Percentiles rank a stretch among this genome's conserved stretches.
These are phyloP conservation scores for Rhinophrynus dorsalis DNA, from an alignment of 2,797 vertebrate genomes.

Conservation along the genomic window DNA sequence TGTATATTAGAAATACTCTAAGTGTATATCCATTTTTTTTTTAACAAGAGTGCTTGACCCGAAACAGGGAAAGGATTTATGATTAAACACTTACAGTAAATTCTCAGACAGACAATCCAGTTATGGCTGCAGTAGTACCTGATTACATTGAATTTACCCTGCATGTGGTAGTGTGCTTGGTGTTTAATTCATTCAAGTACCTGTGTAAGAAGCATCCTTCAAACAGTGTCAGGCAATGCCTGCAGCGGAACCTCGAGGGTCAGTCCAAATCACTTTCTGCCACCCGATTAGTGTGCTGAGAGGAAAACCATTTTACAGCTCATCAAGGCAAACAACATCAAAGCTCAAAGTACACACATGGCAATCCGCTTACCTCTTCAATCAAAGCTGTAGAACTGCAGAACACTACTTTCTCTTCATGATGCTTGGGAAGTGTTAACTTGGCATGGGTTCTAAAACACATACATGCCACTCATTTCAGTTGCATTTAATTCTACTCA, in stretches of 20 bases:
- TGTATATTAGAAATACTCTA: too few relatives aligned
- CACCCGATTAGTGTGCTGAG: background rate
- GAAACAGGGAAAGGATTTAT: background rate
- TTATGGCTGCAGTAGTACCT: conserved; percentile 23
- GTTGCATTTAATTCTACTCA: too few relatives aligned
- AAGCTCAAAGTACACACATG: background rate
- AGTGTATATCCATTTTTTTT: too few relatives aligned
- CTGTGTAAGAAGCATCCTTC: conserved; percentile 36
- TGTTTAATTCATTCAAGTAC: conserved; percentile 29
- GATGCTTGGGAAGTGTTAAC: too few relatives aligned
- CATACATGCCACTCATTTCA: too few relatives aligned
- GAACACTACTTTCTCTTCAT: too few relatives aligned
- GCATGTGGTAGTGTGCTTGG: conserved; percentile 15
- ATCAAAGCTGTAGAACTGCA: too few relatives aligned
- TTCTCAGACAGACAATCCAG: conserved; percentile 6
- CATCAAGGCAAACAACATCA: conserved; percentile 12
- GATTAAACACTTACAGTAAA: background rate
- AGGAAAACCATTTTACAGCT: conserved; percentile 3
- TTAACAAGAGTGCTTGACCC: too few relatives aligned
- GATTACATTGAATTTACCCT: conserved; percentile 30
- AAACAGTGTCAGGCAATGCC: conserved; percentile 17
- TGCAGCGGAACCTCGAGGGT: conserved; percentile 20
- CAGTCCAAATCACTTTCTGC: conserved; percentile 37
- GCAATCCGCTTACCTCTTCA: too few relatives aligned
- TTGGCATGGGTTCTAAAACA: too few relatives aligned